Conservation (phyloP, 92 coral and sea anemone genomes). For the Blastomussa wellsi region DNA sequence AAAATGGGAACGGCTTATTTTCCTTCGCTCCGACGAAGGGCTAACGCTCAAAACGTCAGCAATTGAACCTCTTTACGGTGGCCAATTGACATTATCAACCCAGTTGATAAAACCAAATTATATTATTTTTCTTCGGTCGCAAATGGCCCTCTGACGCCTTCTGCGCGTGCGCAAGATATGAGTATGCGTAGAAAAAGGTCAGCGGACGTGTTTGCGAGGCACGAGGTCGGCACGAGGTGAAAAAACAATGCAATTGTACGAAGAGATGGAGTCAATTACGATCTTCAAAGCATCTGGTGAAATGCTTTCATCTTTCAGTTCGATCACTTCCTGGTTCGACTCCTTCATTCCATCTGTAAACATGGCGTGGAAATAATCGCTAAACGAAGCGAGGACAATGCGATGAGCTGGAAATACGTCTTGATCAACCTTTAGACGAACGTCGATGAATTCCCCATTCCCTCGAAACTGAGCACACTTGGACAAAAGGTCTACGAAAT, state of each 20-base stretch:
- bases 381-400: slow-evolving; percentile 54
- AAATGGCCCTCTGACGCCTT: too few species aligned
- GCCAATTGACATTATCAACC: too few species aligned
- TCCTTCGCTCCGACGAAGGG: slow-evolving; percentile 42
- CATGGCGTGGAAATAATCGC: slow-evolving; percentile 71
- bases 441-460: slow-evolving; percentile 64
- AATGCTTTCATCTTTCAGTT: slow-evolving; percentile 43
- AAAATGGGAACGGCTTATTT: too few species aligned
- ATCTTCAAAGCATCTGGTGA: slow-evolving; percentile 43
- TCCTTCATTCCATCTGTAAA: slow-evolving; percentile 38
- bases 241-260: too few species aligned
- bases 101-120: too few species aligned
- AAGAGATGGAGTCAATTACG: slow-evolving; percentile 51
- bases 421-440: slow-evolving; percentile 62
- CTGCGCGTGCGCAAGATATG: too few species aligned
- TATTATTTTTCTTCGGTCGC: too few species aligned
- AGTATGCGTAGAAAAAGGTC: too few species aligned
- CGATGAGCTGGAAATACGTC: slow-evolving; percentile 66
- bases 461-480: slow-evolving; percentile 31
- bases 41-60: slow-evolving; percentile 37
- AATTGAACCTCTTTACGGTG: too few species aligned
- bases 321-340: slow-evolving; percentile 36
- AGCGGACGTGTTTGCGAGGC: too few species aligned
- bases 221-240: too few species aligned
- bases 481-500: slow-evolving; percentile 9